Conservation (phyloP, 1,140 invertebrate species). For the Olivierus martensii region DNA sequence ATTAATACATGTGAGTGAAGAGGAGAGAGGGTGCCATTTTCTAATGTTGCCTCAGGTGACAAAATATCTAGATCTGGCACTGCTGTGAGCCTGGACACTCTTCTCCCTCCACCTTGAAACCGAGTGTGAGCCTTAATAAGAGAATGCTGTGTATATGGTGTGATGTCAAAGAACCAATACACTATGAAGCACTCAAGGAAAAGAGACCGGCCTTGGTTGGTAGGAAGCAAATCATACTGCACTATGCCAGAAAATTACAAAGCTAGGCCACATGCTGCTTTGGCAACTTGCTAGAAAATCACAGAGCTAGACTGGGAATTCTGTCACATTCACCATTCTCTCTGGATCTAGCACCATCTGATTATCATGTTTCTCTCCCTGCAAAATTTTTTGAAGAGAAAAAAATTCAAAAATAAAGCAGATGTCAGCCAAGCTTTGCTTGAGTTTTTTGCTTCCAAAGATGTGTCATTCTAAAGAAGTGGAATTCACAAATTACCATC, state of each 20-base stretch:
- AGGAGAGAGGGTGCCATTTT: too few species aligned
- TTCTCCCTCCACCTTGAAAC: not conserved
- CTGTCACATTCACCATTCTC: constrained; percentile 34
- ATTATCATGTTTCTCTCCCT: constrained; percentile 22
- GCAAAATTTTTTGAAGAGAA: too few species aligned
- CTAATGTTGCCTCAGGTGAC: too few species aligned
- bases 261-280: constrained; percentile 6
- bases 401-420: too few species aligned
- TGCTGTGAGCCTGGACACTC: not conserved
- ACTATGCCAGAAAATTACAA: too few species aligned
- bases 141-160: constrained; percentile 1
- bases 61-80: too few species aligned
- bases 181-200: not conserved
- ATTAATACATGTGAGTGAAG: too few species aligned
- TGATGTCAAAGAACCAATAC: not conserved
- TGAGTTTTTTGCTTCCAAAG: too few species aligned
- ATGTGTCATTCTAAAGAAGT: too few species aligned
- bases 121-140: not conserved
- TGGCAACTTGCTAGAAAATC: constrained; percentile 15
- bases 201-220: constrained; percentile 6
- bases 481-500: too few species aligned
- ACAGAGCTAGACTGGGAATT: constrained; percentile 32
- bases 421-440: too few species aligned
- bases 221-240: too few species aligned
- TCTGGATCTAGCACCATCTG: constrained; percentile 31